Percentiles rank a stretch among this genome's conserved stretches.
Conservation (phyloP, 2,797 vertebrate genomes). For the Bovichtus diacanthus region DNA sequence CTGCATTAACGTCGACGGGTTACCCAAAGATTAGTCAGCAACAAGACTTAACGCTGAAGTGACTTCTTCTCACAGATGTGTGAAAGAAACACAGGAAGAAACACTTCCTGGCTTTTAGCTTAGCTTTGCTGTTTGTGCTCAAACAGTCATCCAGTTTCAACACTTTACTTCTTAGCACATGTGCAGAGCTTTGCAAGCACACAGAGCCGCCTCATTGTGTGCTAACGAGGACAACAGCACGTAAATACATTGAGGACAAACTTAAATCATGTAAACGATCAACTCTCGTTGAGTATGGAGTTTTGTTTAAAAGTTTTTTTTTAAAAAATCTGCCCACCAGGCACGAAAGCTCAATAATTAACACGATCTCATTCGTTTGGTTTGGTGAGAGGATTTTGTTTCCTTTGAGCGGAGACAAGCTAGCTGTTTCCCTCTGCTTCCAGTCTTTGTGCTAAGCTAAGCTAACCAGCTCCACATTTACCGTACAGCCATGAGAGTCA, state of each 20-base stretch:
- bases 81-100: conserved; percentile 5
- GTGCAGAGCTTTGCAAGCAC: background rate
- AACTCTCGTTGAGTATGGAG: too few species aligned
- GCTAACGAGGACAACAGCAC: too few species aligned
- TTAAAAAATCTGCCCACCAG: too few species aligned
- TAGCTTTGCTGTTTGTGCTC: background rate
- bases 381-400: too few species aligned
- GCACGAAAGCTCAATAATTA: too few species aligned
- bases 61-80: background rate
- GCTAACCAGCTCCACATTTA: background rate
- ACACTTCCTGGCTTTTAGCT: conserved; percentile 16
- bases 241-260: too few species aligned
- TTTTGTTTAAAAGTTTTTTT: too few species aligned
- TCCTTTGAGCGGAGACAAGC: too few species aligned
- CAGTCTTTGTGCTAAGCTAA: background rate
- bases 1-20: background rate
- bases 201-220: background rate
- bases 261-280: too few species aligned
- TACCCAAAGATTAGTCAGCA: background rate
- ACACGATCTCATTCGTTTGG: too few species aligned
- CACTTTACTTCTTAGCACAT: background rate
- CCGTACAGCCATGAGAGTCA: background rate
- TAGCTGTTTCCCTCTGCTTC: background rate
- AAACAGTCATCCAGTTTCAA: background rate
- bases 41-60: background rate